Evolutionary conservation across 1,140 invertebrate species (phyloP).

Genomic region (Drosophila ercepeae): DNA sequence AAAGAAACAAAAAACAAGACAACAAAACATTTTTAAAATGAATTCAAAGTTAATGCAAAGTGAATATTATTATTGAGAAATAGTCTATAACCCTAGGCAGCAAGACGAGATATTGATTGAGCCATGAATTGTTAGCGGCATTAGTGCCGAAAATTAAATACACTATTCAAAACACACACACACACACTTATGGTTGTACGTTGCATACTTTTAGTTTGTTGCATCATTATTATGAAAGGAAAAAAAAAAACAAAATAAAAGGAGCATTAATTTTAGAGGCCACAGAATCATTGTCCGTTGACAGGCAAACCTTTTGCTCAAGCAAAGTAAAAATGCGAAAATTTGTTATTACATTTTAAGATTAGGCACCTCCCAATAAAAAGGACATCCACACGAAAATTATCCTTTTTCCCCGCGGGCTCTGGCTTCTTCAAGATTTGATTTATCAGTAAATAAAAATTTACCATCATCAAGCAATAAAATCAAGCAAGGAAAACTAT

Average conservation of each 20-base stretch:
- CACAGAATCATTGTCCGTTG: conserved; percentile 10
- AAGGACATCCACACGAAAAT: neutral
- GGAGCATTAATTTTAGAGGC: conserved; percentile 16
- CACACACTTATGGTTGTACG: conserved; percentile 74
- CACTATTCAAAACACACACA: conserved; percentile 24
- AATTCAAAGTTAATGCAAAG: conserved; percentile 53
- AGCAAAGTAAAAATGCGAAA: conserved; percentile 35
- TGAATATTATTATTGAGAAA: conserved; percentile 60
- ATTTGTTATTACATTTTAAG: conserved; percentile 53
- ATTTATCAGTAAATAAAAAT: conserved; percentile 35
- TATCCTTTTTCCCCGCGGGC: conserved; percentile 8
- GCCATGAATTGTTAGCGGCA: conserved; percentile 43
- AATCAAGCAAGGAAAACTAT: conserved; percentile 15
- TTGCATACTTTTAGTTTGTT: conserved; percentile 60
- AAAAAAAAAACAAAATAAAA: neutral
- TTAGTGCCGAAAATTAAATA: conserved; percentile 14
- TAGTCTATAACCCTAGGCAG: conserved; percentile 39
- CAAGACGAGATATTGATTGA: conserved; percentile 42
- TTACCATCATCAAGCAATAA: conserved; percentile 19
- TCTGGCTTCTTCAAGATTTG: conserved; percentile 33
- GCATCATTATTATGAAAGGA: conserved; percentile 32
- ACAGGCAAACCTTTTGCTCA: conserved; percentile 36
- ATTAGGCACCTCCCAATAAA: conserved; percentile 29
- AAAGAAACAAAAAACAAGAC: conserved; percentile 19
- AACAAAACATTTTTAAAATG: conserved; percentile 54